Evolutionary conservation across 2,113 vertebrate species (phyloP).

Genomic region (Charina bottae): DNA sequence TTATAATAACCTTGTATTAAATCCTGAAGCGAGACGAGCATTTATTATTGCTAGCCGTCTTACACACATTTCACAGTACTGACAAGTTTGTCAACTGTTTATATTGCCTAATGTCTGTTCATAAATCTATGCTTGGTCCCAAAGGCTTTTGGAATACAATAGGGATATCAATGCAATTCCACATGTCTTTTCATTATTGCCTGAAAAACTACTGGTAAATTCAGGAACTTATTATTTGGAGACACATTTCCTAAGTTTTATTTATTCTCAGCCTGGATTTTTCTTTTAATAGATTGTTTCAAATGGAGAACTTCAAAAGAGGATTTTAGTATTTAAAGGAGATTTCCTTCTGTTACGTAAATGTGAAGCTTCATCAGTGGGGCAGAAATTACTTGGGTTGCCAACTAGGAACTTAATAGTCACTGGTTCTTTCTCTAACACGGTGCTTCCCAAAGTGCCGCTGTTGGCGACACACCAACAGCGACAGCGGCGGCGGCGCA

Average conservation of each 20-base stretch:
- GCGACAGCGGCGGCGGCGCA: too few species aligned
- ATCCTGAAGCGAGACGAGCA: neutral
- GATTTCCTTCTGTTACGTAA: neutral
- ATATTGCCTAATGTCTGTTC: neutral
- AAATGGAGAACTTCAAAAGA: neutral
- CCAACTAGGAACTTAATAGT: neutral
- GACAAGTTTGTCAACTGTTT: neutral
- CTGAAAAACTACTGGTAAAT: neutral
- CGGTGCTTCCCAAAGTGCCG: too few species aligned
- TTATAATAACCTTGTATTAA: conserved; percentile 27
- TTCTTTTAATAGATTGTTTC: neutral
- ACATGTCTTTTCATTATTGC: neutral
- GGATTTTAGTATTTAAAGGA: neutral
- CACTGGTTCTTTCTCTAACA: neutral
- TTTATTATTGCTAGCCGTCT: neutral
- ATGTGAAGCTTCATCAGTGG: neutral
- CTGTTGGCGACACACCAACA: too few species aligned
- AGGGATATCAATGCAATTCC: neutral
- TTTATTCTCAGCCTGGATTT: neutral
- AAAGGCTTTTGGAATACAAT: neutral
- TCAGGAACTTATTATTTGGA: neutral
- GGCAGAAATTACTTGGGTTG: neutral
- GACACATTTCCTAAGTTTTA: neutral
- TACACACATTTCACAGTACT: neutral
- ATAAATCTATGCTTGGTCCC: neutral